Evolutionary conservation across 2,113 vertebrate genomes (phyloP).

Genomic region (Gadus macrocephalus): DNA sequence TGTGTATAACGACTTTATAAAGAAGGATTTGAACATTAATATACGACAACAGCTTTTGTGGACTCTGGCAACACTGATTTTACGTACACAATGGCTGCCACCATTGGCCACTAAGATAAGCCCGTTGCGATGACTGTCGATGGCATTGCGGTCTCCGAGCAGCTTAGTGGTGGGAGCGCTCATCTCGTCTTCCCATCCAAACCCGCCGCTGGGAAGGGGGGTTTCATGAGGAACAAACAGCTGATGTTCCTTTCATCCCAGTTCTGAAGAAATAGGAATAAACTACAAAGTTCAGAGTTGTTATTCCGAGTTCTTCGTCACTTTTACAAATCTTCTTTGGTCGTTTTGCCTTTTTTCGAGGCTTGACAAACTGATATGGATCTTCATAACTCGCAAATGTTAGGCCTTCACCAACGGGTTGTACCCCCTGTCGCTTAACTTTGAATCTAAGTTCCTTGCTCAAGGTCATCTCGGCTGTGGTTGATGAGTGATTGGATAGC

Average conservation of each 20-base stretch:
- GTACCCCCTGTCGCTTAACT: too few relatives aligned
- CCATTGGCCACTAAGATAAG: slow-evolving; percentile 49
- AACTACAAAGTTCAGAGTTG: slow-evolving; percentile 46
- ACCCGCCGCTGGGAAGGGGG: slow-evolving; percentile 32
- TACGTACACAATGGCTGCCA: slow-evolving; percentile 52
- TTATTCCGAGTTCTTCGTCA: slow-evolving; percentile 1
- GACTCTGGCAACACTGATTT: background rate
- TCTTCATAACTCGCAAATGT: too few relatives aligned
- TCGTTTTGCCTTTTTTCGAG: slow-evolving; percentile 43
- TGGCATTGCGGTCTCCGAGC: slow-evolving; percentile 55
- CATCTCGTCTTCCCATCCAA: slow-evolving; percentile 47
- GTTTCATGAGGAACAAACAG: slow-evolving; percentile 48
- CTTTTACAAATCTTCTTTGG: slow-evolving; percentile 25
- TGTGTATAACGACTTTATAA: too few relatives aligned
- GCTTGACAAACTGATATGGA: slow-evolving; percentile 16
- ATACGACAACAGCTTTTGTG: too few relatives aligned
- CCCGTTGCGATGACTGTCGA: slow-evolving; percentile 54
- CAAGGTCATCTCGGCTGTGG: too few relatives aligned
- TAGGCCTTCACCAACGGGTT: too few relatives aligned
- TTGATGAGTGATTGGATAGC: too few relatives aligned
- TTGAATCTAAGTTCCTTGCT: too few relatives aligned
- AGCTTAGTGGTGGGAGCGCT: slow-evolving; percentile 52
- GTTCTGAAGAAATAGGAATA: slow-evolving; percentile 67
- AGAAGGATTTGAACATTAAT: too few relatives aligned
- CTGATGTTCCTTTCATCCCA: slow-evolving; percentile 53